These are phyloP conservation scores for Mormyrus lacerda DNA, from an alignment of 2,113 vertebrate genomes.

Conservation along the genomic window DNA sequence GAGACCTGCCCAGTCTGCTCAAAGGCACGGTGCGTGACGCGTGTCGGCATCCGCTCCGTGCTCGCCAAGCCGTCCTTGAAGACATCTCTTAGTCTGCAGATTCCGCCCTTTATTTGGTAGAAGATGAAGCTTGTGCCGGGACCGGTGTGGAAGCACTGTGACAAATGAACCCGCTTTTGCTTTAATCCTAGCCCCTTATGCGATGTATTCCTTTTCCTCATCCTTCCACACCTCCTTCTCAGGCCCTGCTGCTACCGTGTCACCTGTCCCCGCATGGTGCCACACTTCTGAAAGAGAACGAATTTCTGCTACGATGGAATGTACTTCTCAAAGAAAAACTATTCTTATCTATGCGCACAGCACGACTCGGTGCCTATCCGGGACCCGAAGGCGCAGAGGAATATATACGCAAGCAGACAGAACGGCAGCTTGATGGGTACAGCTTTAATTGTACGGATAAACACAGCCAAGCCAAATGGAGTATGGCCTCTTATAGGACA, in stretches of 20 bases:
- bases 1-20: not conserved
- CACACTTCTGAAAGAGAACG: not conserved
- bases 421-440: not conserved
- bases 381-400: not conserved
- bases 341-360: not conserved
- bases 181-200: not conserved
- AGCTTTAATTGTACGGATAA: not conserved
- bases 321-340: not conserved
- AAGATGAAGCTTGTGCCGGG: not conserved
- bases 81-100: conserved; percentile 3
- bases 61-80: not conserved
- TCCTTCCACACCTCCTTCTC: not conserved
- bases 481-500: not conserved
- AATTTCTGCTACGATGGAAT: not conserved
- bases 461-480: not conserved
- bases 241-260: not conserved
- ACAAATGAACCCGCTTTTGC: not conserved
- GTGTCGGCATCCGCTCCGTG: not conserved
- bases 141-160: not conserved
- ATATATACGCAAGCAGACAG: not conserved
- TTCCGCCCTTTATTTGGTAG: not conserved
- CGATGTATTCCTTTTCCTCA: not conserved
- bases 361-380: not conserved
- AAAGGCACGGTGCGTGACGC: not conserved
- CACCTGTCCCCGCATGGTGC: not conserved